Conservation (phyloP, 2,797 vertebrate species). For the Poecile montanus region DNA sequence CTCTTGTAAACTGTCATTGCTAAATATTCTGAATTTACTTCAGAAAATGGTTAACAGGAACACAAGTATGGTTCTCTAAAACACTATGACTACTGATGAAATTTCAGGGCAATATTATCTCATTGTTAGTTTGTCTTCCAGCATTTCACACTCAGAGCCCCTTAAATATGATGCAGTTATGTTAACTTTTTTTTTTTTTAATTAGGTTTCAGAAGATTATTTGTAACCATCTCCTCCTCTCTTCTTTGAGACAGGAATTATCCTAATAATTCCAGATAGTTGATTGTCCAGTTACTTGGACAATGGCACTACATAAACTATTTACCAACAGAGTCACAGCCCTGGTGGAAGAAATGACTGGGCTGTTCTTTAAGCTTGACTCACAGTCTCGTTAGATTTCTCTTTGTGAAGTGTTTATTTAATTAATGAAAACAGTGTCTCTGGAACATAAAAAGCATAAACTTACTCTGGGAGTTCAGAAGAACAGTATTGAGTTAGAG, state of each 20-base stretch:
- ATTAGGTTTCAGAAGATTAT: not conserved
- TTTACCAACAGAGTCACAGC: not conserved
- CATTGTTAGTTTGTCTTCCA: not conserved
- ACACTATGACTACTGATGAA: not conserved
- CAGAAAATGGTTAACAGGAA: not conserved
- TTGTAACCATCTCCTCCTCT: not conserved
- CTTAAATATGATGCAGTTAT: not conserved
- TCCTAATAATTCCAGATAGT: not conserved
- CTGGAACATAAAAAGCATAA: conserved; percentile 3
- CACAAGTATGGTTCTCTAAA: not conserved
- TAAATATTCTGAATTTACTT: not conserved
- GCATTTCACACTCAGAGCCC: not conserved
- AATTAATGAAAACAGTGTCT: conserved; percentile 3
- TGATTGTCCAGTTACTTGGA: not conserved
- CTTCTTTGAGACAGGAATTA: not conserved
- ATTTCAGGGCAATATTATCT: not conserved
- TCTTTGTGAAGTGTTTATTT: conserved; percentile 10
- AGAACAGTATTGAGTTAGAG: not conserved
- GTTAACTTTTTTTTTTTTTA: not conserved
- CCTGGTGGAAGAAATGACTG: not conserved
- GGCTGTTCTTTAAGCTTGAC: not conserved
- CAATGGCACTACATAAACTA: not conserved
- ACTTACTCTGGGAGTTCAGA: not conserved
- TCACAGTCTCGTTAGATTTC: not conserved
- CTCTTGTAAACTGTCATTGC: not conserved